Evolutionary conservation across 2,888 invertebrate genomes (phyloP), one percentile per base, ranked within the genome.

Genomic region (Apodemia hepburni): DNA sequence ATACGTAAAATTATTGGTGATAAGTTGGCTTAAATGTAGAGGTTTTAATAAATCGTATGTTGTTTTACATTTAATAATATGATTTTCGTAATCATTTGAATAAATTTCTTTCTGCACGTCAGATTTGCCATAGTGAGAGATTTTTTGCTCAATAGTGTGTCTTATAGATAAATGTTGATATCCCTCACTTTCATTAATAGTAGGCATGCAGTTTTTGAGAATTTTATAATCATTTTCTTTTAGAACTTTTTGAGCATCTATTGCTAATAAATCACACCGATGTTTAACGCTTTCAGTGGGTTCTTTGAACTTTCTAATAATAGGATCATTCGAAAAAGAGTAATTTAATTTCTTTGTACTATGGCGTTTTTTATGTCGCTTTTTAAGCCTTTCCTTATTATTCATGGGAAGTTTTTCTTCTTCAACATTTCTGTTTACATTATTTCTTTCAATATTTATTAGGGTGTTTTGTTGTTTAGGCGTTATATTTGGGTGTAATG

Each of bases 21-120:
- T 12, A 51, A 29, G 3, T 62, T 59, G 22, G 15, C 54, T 60
- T 15, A 42, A 9, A 15, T 54, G 22, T 68, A 84, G 72, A 9
- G 86, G 80, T 69, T 81, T 73, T 17, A 88, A 66, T 45, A 88
- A 76, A 67, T 87, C 87, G 67, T 80, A 78, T 0, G 85, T 82
- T 29, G 79, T 81, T 66, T 77, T 75, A 58, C 62, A 59, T 61
- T 47, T 67, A 3, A 60, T 54, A 63, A 60, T 54, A 63, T 62
- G 27, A n/a, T 62, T 63, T 51, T 51, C 49, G 9, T 17, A 18
- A 51, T 22, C 8, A 11, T 51, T 51, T 9, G 18, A 9, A 51
- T 51, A 51, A 9, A 3, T 18, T 8, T 51, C 9, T 18, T 18
- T 51, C 11, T 18, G 18, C 12, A 22, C 9, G 9, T 22, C 18